Evolutionary conservation across 1,140 invertebrate genomes (phyloP).

Genomic region (Pinna nobilis): DNA sequence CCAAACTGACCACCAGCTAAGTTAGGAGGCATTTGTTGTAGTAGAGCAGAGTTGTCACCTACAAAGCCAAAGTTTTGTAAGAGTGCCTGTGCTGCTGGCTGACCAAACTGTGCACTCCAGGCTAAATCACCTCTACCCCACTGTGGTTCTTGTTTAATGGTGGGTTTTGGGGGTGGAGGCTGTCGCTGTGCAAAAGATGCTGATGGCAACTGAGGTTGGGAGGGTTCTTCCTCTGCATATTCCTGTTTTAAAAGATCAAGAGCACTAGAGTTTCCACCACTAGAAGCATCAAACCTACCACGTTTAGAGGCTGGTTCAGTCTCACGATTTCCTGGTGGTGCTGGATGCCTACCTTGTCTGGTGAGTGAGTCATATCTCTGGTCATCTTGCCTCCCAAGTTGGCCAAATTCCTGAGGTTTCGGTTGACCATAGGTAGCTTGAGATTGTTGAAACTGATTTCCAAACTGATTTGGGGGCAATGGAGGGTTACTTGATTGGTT

Average conservation of each 20-base stretch:
- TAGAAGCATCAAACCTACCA: conserved; percentile 47
- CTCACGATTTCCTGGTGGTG: conserved; percentile 45
- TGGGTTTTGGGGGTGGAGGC: conserved; percentile 8
- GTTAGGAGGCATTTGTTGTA: no score
- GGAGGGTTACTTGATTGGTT: conserved; percentile 27
- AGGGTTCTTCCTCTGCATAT: conserved; percentile 48
- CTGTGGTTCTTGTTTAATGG: conserved; percentile 34
- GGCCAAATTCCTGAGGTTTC: conserved; percentile 17
- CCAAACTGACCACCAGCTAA: neutral
- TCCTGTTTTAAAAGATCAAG: conserved; percentile 60
- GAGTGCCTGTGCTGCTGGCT: conserved; percentile 5
- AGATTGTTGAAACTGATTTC: conserved; percentile 22
- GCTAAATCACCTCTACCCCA: conserved; percentile 32
- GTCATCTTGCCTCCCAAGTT: conserved; percentile 12
- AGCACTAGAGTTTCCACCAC: conserved; percentile 47
- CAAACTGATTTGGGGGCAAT: conserved; percentile 7
- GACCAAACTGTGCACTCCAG: conserved; percentile 7
- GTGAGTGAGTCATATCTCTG: conserved; percentile 6
- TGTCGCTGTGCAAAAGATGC: conserved; percentile 13
- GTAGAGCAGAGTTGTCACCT: no score
- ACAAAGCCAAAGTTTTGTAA: no score
- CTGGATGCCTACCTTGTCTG: conserved; percentile 30
- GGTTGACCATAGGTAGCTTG: neutral
- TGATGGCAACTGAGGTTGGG: conserved; percentile 19
- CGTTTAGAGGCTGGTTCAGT: conserved; percentile 50